These are phyloP conservation scores for Centruroides vittatus DNA, from an alignment of 1,140 invertebrate species.

Conservation along the genomic window DNA sequence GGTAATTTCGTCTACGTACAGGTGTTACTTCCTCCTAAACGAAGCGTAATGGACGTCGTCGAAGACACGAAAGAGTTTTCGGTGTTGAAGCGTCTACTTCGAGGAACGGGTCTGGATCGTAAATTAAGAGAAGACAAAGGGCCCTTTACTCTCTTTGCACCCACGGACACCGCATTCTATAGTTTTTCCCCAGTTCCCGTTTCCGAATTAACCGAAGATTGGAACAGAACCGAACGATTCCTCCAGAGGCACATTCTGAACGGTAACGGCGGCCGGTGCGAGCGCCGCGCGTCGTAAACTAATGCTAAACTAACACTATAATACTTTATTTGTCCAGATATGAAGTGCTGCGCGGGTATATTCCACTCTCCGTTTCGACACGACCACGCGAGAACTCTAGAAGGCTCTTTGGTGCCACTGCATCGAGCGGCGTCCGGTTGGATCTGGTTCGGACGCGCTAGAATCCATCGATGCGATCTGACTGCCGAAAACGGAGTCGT, in stretches of 20 bases:
- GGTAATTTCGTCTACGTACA: constrained; percentile 10
- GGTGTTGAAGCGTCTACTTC: constrained; percentile 22
- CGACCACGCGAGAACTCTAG: neutral
- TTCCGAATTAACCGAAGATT: constrained; percentile 28
- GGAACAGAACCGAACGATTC: constrained; percentile 28
- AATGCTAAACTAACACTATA: neutral
- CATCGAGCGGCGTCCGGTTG: neutral
- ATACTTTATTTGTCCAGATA: neutral
- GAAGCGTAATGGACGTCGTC: constrained; percentile 31
- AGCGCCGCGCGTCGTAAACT: neutral
- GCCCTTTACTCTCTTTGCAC: constrained; percentile 37
- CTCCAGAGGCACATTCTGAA: constrained; percentile 36
- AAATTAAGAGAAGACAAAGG: constrained; percentile 28
- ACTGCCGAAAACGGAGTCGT: constrained; percentile 39
- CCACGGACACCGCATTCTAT: constrained; percentile 34
- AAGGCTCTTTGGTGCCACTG: neutral
- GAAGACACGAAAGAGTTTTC: constrained; percentile 31
- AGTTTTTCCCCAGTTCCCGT: constrained; percentile 30
- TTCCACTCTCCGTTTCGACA: neutral
- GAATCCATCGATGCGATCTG: constrained; percentile 31
- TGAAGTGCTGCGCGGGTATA: constrained; percentile 3
- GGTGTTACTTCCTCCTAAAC: constrained; percentile 36
- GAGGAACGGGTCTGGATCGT: constrained; percentile 23
- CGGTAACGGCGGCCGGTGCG: constrained; percentile 18
- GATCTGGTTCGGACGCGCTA: neutral